These are phyloP conservation scores for Schizopygopsis pylzovi DNA, from an alignment of 2,797 vertebrate genomes.

Conservation along the genomic window DNA sequence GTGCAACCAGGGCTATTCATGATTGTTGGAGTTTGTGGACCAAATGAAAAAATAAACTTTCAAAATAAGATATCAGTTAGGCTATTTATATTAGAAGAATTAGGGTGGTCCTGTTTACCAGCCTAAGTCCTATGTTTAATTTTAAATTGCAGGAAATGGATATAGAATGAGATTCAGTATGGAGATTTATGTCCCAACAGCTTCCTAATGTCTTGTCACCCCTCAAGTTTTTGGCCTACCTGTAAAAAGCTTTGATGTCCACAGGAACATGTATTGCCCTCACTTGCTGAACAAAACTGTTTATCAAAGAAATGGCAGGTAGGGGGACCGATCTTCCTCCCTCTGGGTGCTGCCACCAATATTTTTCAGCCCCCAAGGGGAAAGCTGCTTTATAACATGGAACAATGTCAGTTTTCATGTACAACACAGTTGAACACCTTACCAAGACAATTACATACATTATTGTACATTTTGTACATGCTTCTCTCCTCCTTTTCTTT, in stretches of 20 bases:
- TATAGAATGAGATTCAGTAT: background rate
- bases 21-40: background rate
- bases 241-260: background rate
- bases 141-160: background rate
- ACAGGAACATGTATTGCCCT: background rate
- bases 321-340: too few relatives aligned
- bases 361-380: too few relatives aligned
- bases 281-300: too few relatives aligned
- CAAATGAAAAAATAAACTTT: background rate
- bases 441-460: background rate
- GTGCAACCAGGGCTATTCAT: background rate
- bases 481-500: background rate
- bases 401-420: background rate
- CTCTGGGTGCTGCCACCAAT: too few relatives aligned
- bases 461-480: background rate
- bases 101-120: too few relatives aligned
- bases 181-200: background rate
- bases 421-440: background rate
- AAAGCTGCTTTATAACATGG: background rate
- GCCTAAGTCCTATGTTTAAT: background rate
- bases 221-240: background rate
- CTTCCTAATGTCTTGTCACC: background rate
- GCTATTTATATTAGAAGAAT: too few relatives aligned
- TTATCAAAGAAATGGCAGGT: too few relatives aligned
- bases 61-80: too few relatives aligned